Conservation (phyloP, 2,888 invertebrate genomes). For the Metalampra italica region DNA sequence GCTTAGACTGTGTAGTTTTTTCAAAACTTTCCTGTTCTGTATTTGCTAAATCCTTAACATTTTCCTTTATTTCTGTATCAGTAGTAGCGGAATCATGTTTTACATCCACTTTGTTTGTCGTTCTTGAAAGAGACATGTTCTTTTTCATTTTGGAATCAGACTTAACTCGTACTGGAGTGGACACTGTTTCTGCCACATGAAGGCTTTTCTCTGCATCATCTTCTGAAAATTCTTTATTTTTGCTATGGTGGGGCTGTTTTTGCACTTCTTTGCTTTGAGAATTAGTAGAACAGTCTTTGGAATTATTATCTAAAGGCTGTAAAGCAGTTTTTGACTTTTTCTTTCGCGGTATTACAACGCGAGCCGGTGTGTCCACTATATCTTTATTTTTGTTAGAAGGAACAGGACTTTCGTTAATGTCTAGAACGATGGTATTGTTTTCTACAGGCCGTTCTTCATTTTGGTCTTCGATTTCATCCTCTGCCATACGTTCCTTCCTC, state of each 20-base stretch:
- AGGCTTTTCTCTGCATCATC: not conserved
- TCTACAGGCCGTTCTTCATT: conserved; percentile 4
- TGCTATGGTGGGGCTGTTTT: not conserved
- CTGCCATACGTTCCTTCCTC: conserved; percentile 32
- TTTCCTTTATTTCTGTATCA: conserved; percentile 9
- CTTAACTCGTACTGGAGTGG: conserved; percentile 24
- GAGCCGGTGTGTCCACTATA: conserved; percentile 35
- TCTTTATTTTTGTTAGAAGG: conserved; percentile 11
- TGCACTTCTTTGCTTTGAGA: not conserved
- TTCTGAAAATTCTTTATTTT: not conserved
- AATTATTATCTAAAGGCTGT: not conserved
- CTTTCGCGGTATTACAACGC: conserved; percentile 35
- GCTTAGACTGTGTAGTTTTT: conserved; percentile 17
- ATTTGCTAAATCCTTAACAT: not conserved
- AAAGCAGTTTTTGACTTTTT: conserved; percentile 44
- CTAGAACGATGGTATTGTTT: conserved; percentile 2
- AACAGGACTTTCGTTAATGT: conserved; percentile 13
- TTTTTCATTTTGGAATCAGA: conserved; percentile 31
- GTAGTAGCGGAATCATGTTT: not conserved
- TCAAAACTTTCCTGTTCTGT: conserved; percentile 3
- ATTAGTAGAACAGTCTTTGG: not conserved
- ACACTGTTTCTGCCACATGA: conserved; percentile 9
- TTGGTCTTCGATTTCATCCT: conserved; percentile 19
- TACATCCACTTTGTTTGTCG: not conserved
- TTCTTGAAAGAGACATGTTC: not conserved